phyloP scores from a whole-genome alignment of 2,888 invertebrate genomes.

The Sesia apiformis region DNA sequence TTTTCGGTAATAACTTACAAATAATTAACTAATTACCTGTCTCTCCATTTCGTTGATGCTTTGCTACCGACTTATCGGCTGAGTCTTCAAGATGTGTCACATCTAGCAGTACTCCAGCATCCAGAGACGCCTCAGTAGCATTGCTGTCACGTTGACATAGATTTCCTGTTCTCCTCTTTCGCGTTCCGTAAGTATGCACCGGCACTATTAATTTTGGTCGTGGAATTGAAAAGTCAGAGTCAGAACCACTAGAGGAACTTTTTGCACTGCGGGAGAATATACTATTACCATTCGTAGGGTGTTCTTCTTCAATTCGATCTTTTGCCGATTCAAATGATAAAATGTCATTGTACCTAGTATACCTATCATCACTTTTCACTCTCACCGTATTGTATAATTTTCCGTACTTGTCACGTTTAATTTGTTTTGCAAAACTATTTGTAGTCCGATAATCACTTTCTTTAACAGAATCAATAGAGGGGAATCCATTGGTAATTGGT shows the following conservation, averaged over 20 bases:
- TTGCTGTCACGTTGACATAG: conserved; percentile 68
- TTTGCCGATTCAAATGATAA: conserved; percentile 43
- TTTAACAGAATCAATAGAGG: conserved; percentile 44
- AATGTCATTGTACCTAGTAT: conserved; percentile 62
- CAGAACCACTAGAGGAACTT: conserved; percentile 71
- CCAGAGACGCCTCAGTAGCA: conserved; percentile 56
- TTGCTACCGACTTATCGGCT: conserved; percentile 28
- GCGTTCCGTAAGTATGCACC: conserved; percentile 88
- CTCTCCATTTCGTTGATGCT: conserved; percentile 32
- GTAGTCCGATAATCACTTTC: conserved; percentile 68
- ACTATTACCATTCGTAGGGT: conserved; percentile 39
- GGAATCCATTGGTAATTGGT: conserved; percentile 43
- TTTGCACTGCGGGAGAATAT: conserved; percentile 57
- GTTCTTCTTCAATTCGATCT: conserved; percentile 48
- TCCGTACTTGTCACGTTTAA: conserved; percentile 62
- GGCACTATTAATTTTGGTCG: conserved; percentile 90
- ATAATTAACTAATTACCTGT: conserved; percentile 36
- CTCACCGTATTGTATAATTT: conserved; percentile 66
- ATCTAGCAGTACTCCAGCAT: conserved; percentile 59
- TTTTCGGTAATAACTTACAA: no score
- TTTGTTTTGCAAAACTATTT: conserved; percentile 55
- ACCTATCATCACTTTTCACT: conserved; percentile 69
- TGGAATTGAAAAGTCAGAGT: conserved; percentile 86
- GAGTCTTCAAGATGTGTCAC: conserved; percentile 44
- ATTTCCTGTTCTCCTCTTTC: conserved; percentile 87